phyloP scores from a whole-genome alignment of 2,888 invertebrate species.

The Ypsolopha sequella region DNA sequence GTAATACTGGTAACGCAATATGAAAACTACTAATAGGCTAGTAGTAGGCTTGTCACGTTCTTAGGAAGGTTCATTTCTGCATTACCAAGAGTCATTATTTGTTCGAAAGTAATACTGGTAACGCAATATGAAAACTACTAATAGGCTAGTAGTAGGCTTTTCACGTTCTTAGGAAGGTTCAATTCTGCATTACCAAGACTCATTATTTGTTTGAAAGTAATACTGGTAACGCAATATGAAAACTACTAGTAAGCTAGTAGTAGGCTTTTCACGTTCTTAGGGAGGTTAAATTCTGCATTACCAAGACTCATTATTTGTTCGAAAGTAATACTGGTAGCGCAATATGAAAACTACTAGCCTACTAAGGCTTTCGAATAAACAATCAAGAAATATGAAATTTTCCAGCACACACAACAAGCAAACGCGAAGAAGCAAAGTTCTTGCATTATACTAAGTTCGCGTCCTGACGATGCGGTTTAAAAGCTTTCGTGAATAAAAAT shows the following conservation, averaged over 20 bases:
- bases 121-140: neutral
- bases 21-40: neutral
- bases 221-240: neutral
- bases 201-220: too few relatives aligned
- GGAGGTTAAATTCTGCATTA: too few relatives aligned
- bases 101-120: too few relatives aligned
- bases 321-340: too few relatives aligned
- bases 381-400: neutral
- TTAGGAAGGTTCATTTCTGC: too few relatives aligned
- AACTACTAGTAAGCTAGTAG: neutral
- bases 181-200: too few relatives aligned
- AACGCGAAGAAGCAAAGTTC: neutral
- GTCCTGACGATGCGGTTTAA: neutral
- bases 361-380: neutral
- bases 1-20: too few relatives aligned
- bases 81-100: too few relatives aligned
- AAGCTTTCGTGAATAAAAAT: constrained; percentile 1
- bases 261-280: neutral
- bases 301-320: too few relatives aligned
- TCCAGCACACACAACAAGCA: neutral
- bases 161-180: too few relatives aligned
- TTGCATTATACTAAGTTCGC: neutral
- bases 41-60: neutral
- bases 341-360: too few relatives aligned
- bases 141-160: neutral